Base-by-base conservation (phyloP, 2,888 invertebrate species). In the Cylindroiulus punctatus region DNA sequence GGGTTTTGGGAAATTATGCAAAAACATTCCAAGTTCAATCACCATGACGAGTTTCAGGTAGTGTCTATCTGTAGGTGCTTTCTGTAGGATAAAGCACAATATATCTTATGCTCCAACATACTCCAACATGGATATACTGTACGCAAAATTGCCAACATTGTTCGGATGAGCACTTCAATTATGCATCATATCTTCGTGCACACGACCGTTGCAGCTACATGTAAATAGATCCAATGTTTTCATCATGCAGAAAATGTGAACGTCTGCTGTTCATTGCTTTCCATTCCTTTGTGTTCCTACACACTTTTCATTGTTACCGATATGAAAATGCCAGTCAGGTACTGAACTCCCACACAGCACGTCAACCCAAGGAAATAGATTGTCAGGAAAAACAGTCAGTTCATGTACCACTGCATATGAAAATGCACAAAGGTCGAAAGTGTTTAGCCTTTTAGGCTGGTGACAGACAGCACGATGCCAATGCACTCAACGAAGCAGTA, bases 351-450 rank as follows among this genome's bases (percentile, higher is more conserved):
- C 52, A 52, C 52, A 52, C 52, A 52, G 52, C 14, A 52, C 44
- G 52, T 52, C 52, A 52, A 52, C n/a, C 52, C 52, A n/a, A 44
- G 52, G 52, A 52, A 52, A 14, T 52, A n/a, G n/a, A 52, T n/a
- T n/a, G n/a, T 52, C 5, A 52, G 52, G 52, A 52, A 52, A 52
- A 52, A 52, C 52, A 5, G 52, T 52, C n/a, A 52, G 52, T 52
- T 52, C 52, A 52, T n/a, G 52, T n/a, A 17, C 47, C 3, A 17
- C 47, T 47, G 17, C 14, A 52, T 52, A 52, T 52, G 4, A 52
- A 52, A 52, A 52, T 44, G 14, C 44, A 44, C 52, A 52, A 52
- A 52, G 52, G 52, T 52, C n/a, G 52, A 52, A 52, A n/a, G 52
- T 52, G 14, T 19, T 52, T n/a, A 52, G 47, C 47, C 47, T 47